Conservation (phyloP, 2,888 invertebrate genomes). For the Pseudolycoriella hygida region DNA sequence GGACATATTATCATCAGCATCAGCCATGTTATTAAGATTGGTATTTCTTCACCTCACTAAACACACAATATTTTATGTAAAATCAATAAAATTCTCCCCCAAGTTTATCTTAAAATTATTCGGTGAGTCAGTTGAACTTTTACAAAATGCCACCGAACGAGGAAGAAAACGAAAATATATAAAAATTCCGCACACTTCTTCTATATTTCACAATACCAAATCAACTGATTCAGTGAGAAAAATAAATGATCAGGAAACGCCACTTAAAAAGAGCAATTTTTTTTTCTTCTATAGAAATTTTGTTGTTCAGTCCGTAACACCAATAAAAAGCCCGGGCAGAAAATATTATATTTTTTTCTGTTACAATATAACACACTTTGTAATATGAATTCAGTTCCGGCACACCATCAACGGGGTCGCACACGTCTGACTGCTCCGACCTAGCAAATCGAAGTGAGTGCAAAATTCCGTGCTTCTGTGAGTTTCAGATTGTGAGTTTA, state of each 20-base stretch:
- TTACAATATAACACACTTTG: background rate
- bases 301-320: background rate
- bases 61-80: background rate
- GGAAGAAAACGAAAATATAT: background rate
- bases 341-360: background rate
- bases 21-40: constrained; percentile 35
- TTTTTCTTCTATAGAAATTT: background rate
- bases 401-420: background rate
- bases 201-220: background rate
- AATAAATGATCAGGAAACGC: background rate
- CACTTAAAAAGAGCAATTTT: constrained; percentile 1
- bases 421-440: constrained; percentile 6
- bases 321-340: constrained; percentile 1
- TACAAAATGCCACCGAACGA: background rate
- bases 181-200: background rate
- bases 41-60: background rate
- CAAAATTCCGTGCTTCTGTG: background rate
- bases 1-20: constrained; percentile 44
- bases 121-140: no score
- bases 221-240: background rate
- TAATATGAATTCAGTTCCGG: background rate
- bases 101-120: background rate
- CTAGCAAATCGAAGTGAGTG: constrained; percentile 5
- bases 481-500: background rate
- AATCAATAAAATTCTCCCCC: background rate